These are phyloP conservation scores for Pseudocheirus occidentalis DNA, from an alignment of 2,797 vertebrate species.

Conservation along the genomic window DNA sequence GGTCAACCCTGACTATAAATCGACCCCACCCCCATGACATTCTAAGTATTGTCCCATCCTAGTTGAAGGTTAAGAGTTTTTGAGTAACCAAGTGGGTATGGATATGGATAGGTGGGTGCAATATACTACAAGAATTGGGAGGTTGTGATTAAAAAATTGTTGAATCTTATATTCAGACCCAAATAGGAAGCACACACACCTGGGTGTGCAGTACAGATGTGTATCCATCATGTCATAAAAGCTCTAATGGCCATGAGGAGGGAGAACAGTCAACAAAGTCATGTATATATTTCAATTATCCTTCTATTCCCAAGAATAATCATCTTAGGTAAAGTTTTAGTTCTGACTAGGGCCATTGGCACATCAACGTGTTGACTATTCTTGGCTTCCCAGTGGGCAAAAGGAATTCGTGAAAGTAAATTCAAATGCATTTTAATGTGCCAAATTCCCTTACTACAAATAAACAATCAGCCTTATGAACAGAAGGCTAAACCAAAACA, in stretches of 20 bases:
- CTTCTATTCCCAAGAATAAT: not conserved
- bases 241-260: slow-evolving; percentile 1
- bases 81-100: not conserved
- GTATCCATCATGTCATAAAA: slow-evolving; percentile 32
- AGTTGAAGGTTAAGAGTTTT: not conserved
- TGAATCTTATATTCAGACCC: slow-evolving; percentile 33
- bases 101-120: not conserved
- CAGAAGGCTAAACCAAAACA: not conserved
- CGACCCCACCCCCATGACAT: not conserved
- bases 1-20: slow-evolving; percentile 56
- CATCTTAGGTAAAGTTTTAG: slow-evolving; percentile 4
- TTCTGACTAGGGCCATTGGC: not conserved
- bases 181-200: not conserved
- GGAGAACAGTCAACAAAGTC: not conserved
- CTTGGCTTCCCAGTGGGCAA: slow-evolving; percentile 23
- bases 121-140: slow-evolving; percentile 2
- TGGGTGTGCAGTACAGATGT: not conserved
- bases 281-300: not conserved
- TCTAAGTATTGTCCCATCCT: not conserved
- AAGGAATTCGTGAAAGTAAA: slow-evolving; percentile 9
- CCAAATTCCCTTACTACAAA: slow-evolving; percentile 29
- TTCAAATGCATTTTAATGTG: not conserved
- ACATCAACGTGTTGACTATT: not conserved
- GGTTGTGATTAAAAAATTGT: slow-evolving; percentile 24
- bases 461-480: not conserved